Percentiles rank a stretch among this genome's conserved stretches.
Conservation (phyloP, 2,797 vertebrate genomes). For the Enteromius unitaeniatus region DNA sequence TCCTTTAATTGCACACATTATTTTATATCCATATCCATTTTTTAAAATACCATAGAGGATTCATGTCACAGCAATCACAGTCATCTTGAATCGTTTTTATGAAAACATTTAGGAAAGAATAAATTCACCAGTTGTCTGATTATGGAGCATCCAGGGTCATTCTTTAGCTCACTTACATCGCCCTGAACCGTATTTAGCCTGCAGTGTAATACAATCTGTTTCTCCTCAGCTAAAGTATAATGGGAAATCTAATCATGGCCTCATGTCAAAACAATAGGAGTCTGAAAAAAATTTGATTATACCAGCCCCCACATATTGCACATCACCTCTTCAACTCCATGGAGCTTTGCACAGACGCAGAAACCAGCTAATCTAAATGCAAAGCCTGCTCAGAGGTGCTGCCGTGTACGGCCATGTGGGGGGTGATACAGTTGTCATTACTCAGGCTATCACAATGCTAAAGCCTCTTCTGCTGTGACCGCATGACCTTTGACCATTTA, state of each 20-base stretch:
- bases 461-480: constrained; percentile 44
- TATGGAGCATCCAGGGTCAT: constrained; percentile 53
- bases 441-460: constrained; percentile 46
- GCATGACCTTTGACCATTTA: constrained; percentile 37
- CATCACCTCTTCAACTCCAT: constrained; percentile 11
- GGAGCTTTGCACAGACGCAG: constrained; percentile 19
- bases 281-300: constrained; percentile 52
- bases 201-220: constrained; percentile 54
- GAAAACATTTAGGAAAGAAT: not conserved
- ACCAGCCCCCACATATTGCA: constrained; percentile 38
- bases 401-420: constrained; percentile 25
- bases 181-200: constrained; percentile 42
- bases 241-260: constrained; percentile 56
- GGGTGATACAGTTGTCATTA: constrained; percentile 47
- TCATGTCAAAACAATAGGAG: constrained; percentile 49
- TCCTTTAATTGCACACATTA: not conserved
- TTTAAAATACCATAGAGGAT: not conserved
- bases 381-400: constrained; percentile 40
- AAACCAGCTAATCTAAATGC: constrained; percentile 48
- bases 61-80: not conserved
- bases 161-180: constrained; percentile 44
- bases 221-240: constrained; percentile 52
- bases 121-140: constrained; percentile 33
- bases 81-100: not conserved
- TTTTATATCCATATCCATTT: constrained; percentile 16